Evolutionary conservation across 2,888 invertebrate species (phyloP).

Genomic region (Isoperla grammatica): DNA sequence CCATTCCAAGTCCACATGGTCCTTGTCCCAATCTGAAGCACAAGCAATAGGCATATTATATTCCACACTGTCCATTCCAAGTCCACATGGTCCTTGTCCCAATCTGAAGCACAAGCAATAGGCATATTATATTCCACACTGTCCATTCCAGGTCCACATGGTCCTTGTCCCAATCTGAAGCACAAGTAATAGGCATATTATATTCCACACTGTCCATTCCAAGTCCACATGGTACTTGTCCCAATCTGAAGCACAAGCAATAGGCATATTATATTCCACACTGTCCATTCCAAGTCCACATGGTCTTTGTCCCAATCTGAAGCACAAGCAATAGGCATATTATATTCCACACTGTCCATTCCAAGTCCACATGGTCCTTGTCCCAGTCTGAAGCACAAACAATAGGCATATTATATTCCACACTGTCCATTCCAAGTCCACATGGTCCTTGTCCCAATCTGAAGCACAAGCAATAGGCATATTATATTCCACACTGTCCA

Average conservation of each 20-base stretch:
- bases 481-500: no score
- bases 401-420: no score
- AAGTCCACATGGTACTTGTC: conserved; percentile 93
- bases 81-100: conserved; percentile 95
- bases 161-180: conserved; percentile 85
- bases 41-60: no score
- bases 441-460: conserved; percentile 94
- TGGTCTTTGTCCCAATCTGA: conserved; percentile 91
- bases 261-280: no score
- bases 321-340: conserved; percentile 19
- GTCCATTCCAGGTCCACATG: conserved; percentile 96
- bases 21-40: conserved; percentile 79
- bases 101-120: conserved; percentile 52
- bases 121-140: no score
- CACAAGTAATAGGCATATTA: no score
- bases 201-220: conserved; percentile 95
- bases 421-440: conserved; percentile 96
- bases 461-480: conserved; percentile 19
- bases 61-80: conserved; percentile 95
- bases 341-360: no score
- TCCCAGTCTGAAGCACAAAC: conserved; percentile 66
- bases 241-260: conserved; percentile 59
- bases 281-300: conserved; percentile 93
- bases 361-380: conserved; percentile 89
- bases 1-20: conserved; percentile 96